Percentiles rank a stretch among this genome's conserved stretches.
These are phyloP conservation scores for Caerostris extrusa DNA, from an alignment of 1,140 invertebrate genomes.

Conservation along the genomic window DNA sequence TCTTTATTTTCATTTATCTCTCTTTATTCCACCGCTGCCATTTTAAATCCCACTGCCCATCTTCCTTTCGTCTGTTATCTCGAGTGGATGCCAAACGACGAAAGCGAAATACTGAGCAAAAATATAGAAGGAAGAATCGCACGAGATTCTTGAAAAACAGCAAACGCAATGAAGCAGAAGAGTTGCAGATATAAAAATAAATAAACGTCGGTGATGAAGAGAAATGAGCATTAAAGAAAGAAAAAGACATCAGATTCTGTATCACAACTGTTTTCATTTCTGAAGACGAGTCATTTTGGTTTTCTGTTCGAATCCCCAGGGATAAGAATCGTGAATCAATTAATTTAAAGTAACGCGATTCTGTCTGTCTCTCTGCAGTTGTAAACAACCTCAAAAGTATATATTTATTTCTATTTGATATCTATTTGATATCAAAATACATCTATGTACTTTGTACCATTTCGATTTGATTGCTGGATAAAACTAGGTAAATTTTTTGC, in stretches of 20 bases:
- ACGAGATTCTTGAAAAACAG: background rate
- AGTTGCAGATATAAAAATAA: slow-evolving; percentile 1
- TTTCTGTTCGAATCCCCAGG: background rate
- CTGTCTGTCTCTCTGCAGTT: too few relatives aligned
- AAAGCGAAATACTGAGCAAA: background rate
- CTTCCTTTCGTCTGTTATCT: background rate
- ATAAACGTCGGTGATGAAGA: slow-evolving; percentile 20
- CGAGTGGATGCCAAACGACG: background rate
- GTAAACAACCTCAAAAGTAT: too few relatives aligned
- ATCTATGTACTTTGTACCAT: too few relatives aligned
- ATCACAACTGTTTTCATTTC: slow-evolving; percentile 37
- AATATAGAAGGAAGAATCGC: background rate
- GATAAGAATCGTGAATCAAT: background rate
- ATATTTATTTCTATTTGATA: too few relatives aligned
- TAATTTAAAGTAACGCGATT: background rate
- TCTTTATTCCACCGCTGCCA: background rate
- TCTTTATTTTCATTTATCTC: slow-evolving; percentile 42
- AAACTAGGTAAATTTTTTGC: too few relatives aligned
- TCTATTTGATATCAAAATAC: too few relatives aligned
- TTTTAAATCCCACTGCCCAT: background rate
- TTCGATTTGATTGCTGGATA: too few relatives aligned
- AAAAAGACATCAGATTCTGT: slow-evolving; percentile 32
- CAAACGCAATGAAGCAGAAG: slow-evolving; percentile 2
- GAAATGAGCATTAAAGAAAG: background rate
- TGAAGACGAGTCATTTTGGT: background rate